Conservation (phyloP, 2,113 vertebrate species). For the Nanger granti region DNA sequence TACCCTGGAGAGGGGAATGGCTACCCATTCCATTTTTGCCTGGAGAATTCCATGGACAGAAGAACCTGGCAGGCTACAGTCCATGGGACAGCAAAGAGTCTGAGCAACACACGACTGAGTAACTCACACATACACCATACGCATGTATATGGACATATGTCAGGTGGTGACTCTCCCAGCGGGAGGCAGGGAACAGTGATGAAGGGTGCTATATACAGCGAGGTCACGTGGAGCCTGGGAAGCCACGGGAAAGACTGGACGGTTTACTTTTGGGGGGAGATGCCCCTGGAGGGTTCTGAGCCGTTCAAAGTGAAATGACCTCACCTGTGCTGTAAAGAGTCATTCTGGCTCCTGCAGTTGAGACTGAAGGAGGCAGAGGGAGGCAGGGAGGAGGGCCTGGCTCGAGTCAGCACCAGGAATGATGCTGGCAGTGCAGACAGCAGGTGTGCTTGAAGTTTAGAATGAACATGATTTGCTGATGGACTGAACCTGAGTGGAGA, state of each 20-base stretch:
- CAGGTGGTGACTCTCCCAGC: neutral
- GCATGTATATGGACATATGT: accelerated
- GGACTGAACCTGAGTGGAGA: neutral
- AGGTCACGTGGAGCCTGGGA: neutral
- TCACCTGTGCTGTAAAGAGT: neutral
- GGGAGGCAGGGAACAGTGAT: neutral
- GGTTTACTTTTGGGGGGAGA: neutral
- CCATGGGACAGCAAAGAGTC: neutral
- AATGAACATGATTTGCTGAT: neutral
- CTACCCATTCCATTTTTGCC: neutral
- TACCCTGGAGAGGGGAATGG: neutral
- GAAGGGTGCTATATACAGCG: neutral
- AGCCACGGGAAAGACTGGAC: neutral
- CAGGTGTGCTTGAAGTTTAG: neutral
- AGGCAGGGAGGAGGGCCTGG: neutral
- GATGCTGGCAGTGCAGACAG: neutral
- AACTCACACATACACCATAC: neutral
- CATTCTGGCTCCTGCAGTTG: neutral
- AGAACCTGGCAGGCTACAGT: neutral
- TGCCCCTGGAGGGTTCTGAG: neutral
- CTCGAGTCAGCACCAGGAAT: accelerated
- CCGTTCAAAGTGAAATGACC: neutral
- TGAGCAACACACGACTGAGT: neutral
- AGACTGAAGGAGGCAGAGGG: neutral
- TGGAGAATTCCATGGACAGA: neutral